Conservation (phyloP, 2,888 invertebrate species). For the Lithophane socia region DNA sequence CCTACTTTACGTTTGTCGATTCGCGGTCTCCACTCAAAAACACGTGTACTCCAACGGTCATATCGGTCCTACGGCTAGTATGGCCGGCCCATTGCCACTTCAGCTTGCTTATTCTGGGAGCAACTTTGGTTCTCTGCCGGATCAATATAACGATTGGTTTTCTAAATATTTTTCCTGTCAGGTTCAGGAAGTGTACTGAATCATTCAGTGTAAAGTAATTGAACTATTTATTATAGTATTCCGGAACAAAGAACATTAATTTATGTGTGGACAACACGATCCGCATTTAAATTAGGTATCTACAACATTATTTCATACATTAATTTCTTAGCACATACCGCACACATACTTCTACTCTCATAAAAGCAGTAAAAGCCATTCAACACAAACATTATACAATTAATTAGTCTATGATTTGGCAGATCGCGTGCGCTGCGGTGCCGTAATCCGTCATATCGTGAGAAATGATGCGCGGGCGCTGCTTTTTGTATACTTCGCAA, state of each 20-base stretch:
- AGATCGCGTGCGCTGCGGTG: slow-evolving; percentile 64
- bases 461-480: slow-evolving; percentile 64
- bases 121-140: too few species aligned
- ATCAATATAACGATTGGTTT: too few species aligned
- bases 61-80: too few species aligned
- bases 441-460: slow-evolving; percentile 65
- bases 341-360: not conserved
- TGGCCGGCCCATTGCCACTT: too few species aligned
- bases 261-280: not conserved
- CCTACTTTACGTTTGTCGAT: too few species aligned
- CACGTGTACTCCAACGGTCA: too few species aligned
- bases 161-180: too few species aligned
- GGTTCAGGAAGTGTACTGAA: not conserved
- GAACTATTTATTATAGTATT: not conserved
- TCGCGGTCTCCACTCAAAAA: too few species aligned
- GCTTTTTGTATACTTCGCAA: slow-evolving; percentile 46
- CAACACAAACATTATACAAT: slow-evolving; percentile 58
- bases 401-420: slow-evolving; percentile 64
- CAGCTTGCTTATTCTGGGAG: too few species aligned
- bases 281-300: not conserved
- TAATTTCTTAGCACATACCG: slow-evolving; percentile 12
- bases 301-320: not conserved
- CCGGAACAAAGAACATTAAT: not conserved
- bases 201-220: too few species aligned
- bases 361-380: slow-evolving; percentile 40